These are phyloP conservation scores for Diplazon laetatorius DNA, from an alignment of 2,888 invertebrate species.

Conservation along the genomic window DNA sequence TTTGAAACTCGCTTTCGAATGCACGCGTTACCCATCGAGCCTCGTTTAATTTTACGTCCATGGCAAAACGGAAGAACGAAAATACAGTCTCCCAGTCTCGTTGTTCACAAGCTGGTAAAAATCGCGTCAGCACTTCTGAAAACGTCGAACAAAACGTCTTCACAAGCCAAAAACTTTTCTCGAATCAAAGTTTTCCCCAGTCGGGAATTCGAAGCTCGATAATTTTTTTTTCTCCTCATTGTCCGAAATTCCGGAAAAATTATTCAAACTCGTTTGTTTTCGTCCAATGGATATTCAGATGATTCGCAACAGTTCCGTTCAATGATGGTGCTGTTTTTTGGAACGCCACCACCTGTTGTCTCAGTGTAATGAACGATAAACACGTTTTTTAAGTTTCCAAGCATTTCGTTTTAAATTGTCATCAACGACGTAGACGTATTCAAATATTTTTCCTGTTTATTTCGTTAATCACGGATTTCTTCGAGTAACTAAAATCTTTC, in stretches of 20 bases:
- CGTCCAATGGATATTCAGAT: slow-evolving; percentile 43
- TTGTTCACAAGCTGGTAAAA: slow-evolving; percentile 1
- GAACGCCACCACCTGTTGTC: slow-evolving; percentile 63
- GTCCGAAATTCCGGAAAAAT: slow-evolving; percentile 32
- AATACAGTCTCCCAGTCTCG: neutral
- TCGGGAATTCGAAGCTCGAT: slow-evolving; percentile 26
- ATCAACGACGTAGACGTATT: neutral
- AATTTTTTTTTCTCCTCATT: slow-evolving; percentile 7
- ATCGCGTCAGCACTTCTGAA: slow-evolving; percentile 58
- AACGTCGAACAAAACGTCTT: neutral
- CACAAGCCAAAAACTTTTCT: slow-evolving; percentile 44
- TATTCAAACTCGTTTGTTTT: slow-evolving; percentile 41
- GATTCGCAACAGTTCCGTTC: slow-evolving; percentile 49
- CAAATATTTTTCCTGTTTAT: neutral
- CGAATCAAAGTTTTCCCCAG: slow-evolving; percentile 16
- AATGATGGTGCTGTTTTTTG: slow-evolving; percentile 40
- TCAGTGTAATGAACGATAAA: slow-evolving; percentile 47
- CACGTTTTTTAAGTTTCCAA: slow-evolving; percentile 47
- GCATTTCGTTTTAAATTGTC: slow-evolving; percentile 4
- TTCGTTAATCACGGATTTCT: neutral
- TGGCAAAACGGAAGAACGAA: slow-evolving; percentile 46
- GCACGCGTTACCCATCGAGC: slow-evolving; percentile 53
- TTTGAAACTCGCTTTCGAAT: slow-evolving; percentile 51
- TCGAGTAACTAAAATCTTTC: too few relatives aligned
- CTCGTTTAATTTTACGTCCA: slow-evolving; percentile 59